Evolutionary conservation across 2,113 vertebrate genomes (phyloP).

Genomic region (Pitta sordida): DNA sequence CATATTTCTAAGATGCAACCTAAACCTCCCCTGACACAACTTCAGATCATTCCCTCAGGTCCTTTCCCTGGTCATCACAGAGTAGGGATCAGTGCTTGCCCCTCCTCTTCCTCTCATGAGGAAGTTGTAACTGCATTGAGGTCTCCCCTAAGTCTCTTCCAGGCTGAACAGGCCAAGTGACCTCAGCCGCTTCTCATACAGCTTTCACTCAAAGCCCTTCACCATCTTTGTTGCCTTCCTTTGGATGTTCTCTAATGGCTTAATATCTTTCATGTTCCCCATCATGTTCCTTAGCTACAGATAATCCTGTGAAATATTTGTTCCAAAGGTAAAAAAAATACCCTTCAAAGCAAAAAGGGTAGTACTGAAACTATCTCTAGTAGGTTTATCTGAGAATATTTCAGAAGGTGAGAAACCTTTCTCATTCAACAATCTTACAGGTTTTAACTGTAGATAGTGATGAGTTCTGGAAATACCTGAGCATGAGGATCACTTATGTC

Average conservation of each 20-base stretch:
- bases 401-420: not conserved
- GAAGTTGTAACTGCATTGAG: not conserved
- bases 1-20: not conserved
- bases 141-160: not conserved
- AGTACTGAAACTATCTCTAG: not conserved
- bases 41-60: not conserved
- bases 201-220: not conserved
- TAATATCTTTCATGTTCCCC: not conserved
- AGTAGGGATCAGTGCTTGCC: not conserved
- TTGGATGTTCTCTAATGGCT: not conserved
- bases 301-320: slow-evolving; percentile 49
- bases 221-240: not conserved
- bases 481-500: not conserved
- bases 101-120: not conserved
- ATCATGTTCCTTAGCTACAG: slow-evolving; percentile 20
- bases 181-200: too few species aligned
- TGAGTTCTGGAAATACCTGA: not conserved
- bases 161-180: not conserved
- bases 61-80: not conserved
- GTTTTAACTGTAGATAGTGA: not conserved
- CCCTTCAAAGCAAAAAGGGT: not conserved
- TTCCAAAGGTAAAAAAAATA: slow-evolving; percentile 9
- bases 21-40: not conserved
- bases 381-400: not conserved
- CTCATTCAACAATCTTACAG: not conserved